Evolutionary conservation across 1,140 invertebrate species (phyloP).

Genomic region (Samia ricini): DNA sequence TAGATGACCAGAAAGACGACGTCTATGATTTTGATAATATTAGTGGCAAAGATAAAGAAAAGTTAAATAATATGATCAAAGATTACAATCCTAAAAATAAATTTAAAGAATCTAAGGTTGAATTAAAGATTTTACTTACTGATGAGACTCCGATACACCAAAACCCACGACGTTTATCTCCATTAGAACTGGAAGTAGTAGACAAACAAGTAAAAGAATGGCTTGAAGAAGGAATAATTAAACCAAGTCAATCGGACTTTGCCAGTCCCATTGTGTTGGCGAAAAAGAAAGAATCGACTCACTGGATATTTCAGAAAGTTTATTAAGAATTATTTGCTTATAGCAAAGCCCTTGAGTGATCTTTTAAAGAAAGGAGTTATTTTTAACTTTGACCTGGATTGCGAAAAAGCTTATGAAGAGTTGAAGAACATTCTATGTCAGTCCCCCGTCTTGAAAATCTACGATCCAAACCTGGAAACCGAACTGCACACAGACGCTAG

Average conservation of each 20-base stretch:
- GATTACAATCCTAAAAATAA: constrained; percentile 12
- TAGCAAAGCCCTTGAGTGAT: constrained; percentile 37
- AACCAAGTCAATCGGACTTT: constrained; percentile 39
- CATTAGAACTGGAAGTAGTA: constrained; percentile 30
- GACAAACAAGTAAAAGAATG: constrained; percentile 41
- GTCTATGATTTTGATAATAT: constrained; percentile 9
- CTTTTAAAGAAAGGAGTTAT: constrained; percentile 34
- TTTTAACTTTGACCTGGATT: constrained; percentile 13
- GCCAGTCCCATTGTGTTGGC: constrained; percentile 37
- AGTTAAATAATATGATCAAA: constrained; percentile 13
- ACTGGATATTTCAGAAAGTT: constrained; percentile 44
- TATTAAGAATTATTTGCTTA: constrained; percentile 32
- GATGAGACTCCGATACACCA: constrained; percentile 35
- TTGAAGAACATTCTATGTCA: constrained; percentile 27
- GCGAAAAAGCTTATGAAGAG: constrained; percentile 10
- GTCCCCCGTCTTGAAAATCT: constrained; percentile 49
- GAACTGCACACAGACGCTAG: constrained; percentile 60
- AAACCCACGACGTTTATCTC: constrained; percentile 34
- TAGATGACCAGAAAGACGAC: constrained; percentile 9
- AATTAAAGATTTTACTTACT: constrained; percentile 34
- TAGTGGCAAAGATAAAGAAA: constrained; percentile 8
- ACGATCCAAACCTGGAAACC: constrained; percentile 34
- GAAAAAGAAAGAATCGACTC: constrained; percentile 35
- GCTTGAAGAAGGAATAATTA: constrained; percentile 33
- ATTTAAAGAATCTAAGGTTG: constrained; percentile 13